Percentiles rank a stretch among this genome's conserved stretches.
Conservation (phyloP, 2,797 vertebrate species). For the Tamandua tetradactyla region DNA sequence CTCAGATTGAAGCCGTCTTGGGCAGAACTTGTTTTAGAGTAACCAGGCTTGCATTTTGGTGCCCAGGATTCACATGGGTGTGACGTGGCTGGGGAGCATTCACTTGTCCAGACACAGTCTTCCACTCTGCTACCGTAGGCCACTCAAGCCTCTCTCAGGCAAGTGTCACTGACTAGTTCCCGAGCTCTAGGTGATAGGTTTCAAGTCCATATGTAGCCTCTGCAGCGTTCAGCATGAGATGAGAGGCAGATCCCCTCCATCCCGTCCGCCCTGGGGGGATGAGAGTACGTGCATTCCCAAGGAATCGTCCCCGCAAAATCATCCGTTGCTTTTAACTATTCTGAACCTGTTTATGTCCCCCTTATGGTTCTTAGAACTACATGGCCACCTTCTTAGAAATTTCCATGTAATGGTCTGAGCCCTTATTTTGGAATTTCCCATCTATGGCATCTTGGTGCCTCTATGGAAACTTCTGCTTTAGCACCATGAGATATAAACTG, state of each 20-base stretch:
- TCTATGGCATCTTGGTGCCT: conserved; percentile 5
- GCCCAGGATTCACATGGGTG: neutral
- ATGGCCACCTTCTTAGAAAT: conserved; percentile 6
- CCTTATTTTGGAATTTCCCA: conserved; percentile 63
- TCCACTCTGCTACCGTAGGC: neutral
- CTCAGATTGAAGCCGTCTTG: neutral
- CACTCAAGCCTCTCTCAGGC: neutral
- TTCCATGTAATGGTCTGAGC: conserved; percentile 1
- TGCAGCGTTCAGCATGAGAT: neutral
- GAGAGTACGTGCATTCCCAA: neutral
- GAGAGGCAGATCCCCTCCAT: neutral
- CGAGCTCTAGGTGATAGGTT: neutral
- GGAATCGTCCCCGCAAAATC: neutral
- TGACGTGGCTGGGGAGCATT: no score
- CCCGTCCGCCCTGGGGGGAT: neutral
- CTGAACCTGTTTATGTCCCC: neutral
- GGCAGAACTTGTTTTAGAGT: neutral
- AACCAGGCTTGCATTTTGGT: neutral
- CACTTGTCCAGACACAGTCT: neutral
- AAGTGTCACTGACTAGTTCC: neutral
- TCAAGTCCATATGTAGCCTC: no score
- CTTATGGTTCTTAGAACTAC: neutral
- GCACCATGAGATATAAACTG: neutral
- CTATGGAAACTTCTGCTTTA: conserved; percentile 55
- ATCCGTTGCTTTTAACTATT: neutral